These are phyloP conservation scores for Illadopsis cleaveri DNA, from an alignment of 2,113 vertebrate species.

Conservation along the genomic window DNA sequence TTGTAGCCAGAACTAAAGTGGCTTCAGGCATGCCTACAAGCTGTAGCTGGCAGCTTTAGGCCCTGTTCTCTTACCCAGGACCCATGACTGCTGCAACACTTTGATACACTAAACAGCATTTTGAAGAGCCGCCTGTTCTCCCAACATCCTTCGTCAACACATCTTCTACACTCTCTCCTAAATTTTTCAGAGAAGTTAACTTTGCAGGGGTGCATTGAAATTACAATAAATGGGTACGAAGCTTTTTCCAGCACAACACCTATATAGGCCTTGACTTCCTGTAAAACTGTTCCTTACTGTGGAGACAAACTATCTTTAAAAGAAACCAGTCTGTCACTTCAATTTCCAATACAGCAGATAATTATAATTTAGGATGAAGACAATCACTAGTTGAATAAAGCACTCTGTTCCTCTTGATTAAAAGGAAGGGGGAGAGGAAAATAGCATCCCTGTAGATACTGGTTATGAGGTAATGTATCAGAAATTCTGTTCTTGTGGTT, in stretches of 20 bases:
- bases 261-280: not conserved
- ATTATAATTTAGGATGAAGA: not conserved
- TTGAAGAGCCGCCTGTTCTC: no score
- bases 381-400: not conserved
- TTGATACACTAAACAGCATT: no score
- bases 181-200: not conserved
- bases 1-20: no score
- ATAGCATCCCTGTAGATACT: not conserved
- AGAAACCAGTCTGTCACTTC: not conserved
- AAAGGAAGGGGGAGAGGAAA: not conserved
- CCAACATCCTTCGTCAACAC: no score
- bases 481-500: not conserved
- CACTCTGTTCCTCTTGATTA: not conserved
- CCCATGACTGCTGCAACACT: no score
- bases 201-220: not conserved
- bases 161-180: not conserved
- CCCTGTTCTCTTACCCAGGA: no score
- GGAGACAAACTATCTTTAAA: not conserved
- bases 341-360: not conserved
- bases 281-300: not conserved
- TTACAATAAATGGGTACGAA: not conserved
- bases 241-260: not conserved
- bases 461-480: not conserved
- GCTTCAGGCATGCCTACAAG: no score
- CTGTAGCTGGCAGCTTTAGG: no score